Evolutionary conservation across 2,797 vertebrate genomes (phyloP), one percentile per base, ranked within the genome.

Genomic region (Karalla daura): DNA sequence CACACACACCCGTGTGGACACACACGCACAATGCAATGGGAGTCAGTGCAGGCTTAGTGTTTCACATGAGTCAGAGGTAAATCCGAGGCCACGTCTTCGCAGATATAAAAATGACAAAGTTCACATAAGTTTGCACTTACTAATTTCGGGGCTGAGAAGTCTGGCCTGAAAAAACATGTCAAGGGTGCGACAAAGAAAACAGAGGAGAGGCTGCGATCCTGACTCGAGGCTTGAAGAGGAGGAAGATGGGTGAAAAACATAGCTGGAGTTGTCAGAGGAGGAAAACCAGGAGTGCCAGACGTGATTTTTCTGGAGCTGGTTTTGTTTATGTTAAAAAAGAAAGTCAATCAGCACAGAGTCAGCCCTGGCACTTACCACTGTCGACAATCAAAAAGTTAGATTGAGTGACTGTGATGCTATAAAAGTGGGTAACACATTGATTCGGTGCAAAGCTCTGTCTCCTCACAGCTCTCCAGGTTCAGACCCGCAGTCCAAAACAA

Each of bases 21-120:
- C 28, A 30, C 28, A 61, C 23, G 25, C 55, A 61, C 23, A 24
- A 8, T 54, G 45, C 28, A 9, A 60, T 39, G 68, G 74, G 68
- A 80, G 74, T 77, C n/a, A 20, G 20, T 2, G 13, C n/a, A 18
- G 39, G 77, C 28, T 65, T 33, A 40, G 55, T 44, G 64, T 80
- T 82, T 70, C 49, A 47, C 50, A 70, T 63, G 70, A 86, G 71
- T 80, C 76, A 77, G 73, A 75, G 75, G 75, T 77, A 65, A 82
- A 68, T 39, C 15, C 17, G 20, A 78, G 79, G 77, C 45, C 76
- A 64, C 2, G 15, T 50, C 51, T 59, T 63, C 17, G 28, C 59
- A 68, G 51, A 80, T 45, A 51, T 46, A 47, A 63, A 66, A 70
- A 61, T 41, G 44, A 67, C 37, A 64, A 45, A 58, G 61, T 63